Percentiles rank a stretch among this genome's conserved stretches.
Evolutionary conservation across 2,113 vertebrate genomes (phyloP).

Genomic region (Nannobrachium achirus): DNA sequence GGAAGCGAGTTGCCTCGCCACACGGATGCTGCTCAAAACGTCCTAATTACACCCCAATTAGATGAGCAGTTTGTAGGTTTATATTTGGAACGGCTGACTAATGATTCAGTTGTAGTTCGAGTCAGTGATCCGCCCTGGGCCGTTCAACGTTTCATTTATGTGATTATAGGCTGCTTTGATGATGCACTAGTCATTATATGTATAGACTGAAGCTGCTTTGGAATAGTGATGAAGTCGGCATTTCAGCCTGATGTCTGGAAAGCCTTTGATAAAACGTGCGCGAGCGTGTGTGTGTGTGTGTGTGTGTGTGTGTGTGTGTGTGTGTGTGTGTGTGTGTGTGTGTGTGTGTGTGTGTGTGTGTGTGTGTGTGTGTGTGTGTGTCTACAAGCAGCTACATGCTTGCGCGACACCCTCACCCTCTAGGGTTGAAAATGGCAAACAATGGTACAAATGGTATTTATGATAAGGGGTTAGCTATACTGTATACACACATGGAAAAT

Average conservation of each 20-base stretch:
- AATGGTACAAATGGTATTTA: no score
- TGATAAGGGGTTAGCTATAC: no score
- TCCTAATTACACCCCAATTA: slow-evolving; percentile 60
- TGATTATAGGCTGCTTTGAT: slow-evolving; percentile 64
- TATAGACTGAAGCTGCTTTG: slow-evolving; percentile 19
- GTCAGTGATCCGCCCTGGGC: slow-evolving; percentile 37
- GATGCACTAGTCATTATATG: slow-evolving; percentile 40
- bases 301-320: slow-evolving; percentile 5
- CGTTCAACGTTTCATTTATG: slow-evolving; percentile 44
- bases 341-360: background rate
- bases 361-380: slow-evolving; percentile 11
- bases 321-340: slow-evolving; percentile 2
- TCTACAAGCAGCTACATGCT: no score
- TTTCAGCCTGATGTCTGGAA: background rate
- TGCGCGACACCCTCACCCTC: no score
- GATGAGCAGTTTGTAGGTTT: slow-evolving; percentile 50
- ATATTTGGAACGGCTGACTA: slow-evolving; percentile 67
- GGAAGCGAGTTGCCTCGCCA: slow-evolving; percentile 17
- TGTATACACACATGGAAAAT: no score
- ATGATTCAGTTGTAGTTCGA: slow-evolving; percentile 32
- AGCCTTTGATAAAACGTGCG: background rate
- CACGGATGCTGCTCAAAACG: slow-evolving; percentile 31
- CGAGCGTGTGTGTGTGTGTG: slow-evolving; percentile 1
- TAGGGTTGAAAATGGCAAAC: no score
- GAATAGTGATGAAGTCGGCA: background rate